phyloP scores from a whole-genome alignment of 2,888 invertebrate genomes.

The Buathra laborator region DNA sequence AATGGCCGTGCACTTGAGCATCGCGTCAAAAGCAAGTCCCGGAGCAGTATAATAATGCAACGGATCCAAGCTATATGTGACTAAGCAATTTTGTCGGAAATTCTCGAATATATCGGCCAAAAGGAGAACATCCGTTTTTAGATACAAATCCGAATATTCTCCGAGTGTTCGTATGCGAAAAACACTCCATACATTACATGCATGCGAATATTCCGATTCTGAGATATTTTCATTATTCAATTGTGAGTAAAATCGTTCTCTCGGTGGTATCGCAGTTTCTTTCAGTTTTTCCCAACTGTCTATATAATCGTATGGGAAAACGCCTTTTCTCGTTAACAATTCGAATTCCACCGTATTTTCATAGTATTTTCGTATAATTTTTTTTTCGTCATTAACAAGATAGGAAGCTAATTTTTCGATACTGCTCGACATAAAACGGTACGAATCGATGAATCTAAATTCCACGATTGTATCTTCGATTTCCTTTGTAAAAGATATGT shows the following conservation, averaged over 20 bases:
- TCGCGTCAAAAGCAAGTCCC: background rate
- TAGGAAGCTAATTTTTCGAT: constrained; percentile 66
- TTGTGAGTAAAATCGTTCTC: constrained; percentile 14
- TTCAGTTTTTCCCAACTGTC: constrained; percentile 29
- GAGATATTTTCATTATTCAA: background rate
- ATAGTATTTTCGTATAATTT: constrained; percentile 32
- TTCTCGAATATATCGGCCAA: constrained; percentile 32
- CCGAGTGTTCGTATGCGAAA: constrained; percentile 23
- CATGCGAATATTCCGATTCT: constrained; percentile 7
- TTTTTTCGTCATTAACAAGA: constrained; percentile 17
- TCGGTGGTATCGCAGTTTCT: constrained; percentile 19
- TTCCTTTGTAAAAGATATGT: constrained; percentile 75
- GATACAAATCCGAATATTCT: constrained; percentile 1
- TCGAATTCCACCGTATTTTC: constrained; percentile 8
- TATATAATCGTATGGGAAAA: constrained; percentile 80
- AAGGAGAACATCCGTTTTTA: constrained; percentile 34
- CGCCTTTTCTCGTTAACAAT: constrained; percentile 69
- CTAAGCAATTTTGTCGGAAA: constrained; percentile 3
- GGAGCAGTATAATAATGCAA: constrained; percentile 5
- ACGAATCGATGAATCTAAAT: constrained; percentile 75
- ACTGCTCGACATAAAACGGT: constrained; percentile 75
- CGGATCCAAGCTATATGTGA: background rate
- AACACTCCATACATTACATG: background rate
- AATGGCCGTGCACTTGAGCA: constrained; percentile 28
- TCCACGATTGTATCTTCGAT: constrained; percentile 59